phyloP scores from a whole-genome alignment of 1,140 invertebrate species.

The Bombus pyrosoma region DNA sequence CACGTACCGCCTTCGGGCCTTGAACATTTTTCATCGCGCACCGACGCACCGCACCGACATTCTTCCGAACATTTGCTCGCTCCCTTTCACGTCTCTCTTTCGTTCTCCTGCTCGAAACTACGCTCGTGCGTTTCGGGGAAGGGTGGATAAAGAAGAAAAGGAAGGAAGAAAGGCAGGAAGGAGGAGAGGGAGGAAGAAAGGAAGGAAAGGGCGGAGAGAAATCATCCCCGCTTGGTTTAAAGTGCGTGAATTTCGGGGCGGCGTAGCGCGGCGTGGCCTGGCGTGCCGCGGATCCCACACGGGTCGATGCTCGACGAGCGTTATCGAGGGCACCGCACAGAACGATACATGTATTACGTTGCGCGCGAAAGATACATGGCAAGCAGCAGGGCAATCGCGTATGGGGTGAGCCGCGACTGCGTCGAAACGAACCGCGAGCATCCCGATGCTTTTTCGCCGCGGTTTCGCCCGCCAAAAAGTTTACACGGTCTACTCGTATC shows the following conservation, averaged over 20 bases:
- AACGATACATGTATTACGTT: slow-evolving; percentile 67
- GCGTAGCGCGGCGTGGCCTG: neutral
- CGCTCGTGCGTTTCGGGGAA: neutral
- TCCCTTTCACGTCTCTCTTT: slow-evolving; percentile 6
- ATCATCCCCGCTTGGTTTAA: too few species aligned
- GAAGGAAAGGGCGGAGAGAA: neutral
- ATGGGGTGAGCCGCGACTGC: neutral
- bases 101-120: neutral
- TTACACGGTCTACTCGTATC: slow-evolving; percentile 34
- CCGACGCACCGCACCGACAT: slow-evolving; percentile 56
- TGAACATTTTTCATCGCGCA: slow-evolving; percentile 69
- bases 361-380: slow-evolving; percentile 48
- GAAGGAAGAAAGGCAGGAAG: neutral
- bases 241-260: slow-evolving; percentile 16
- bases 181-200: neutral
- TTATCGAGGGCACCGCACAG: slow-evolving; percentile 65
- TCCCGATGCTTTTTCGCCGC: slow-evolving; percentile 7
- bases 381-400: neutral
- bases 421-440: neutral
- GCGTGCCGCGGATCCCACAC: slow-evolving; percentile 20
- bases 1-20: slow-evolving; percentile 61
- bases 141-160: neutral
- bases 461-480: slow-evolving; percentile 36
- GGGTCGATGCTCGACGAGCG: slow-evolving; percentile 22
- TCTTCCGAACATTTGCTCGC: slow-evolving; percentile 37